phyloP scores from a whole-genome alignment of 2,888 invertebrate genomes.

The Aethes cnicana region DNA sequence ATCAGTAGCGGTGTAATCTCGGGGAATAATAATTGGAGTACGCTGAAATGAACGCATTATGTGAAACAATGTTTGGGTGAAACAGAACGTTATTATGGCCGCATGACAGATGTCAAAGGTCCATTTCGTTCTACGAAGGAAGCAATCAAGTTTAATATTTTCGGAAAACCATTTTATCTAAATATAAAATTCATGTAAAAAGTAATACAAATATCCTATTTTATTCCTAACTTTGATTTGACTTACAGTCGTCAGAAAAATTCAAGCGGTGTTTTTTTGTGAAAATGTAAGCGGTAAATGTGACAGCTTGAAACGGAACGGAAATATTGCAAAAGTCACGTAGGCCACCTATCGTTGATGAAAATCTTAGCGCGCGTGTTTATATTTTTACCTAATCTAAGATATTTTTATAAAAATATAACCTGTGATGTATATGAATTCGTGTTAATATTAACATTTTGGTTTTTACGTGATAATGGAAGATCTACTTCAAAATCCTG shows the following conservation, averaged over 20 bases:
- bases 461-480: conserved; percentile 57
- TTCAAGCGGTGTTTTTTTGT: background rate
- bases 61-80: conserved; percentile 32
- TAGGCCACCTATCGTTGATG: conserved; percentile 54
- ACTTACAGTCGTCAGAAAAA: too few species aligned
- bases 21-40: conserved; percentile 86
- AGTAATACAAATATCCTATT: too few species aligned
- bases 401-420: conserved; percentile 52
- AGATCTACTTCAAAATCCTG: conserved; percentile 57
- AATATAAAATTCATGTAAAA: background rate
- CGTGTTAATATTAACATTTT: conserved; percentile 18
- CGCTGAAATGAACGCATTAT: conserved; percentile 55
- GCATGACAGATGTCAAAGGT: conserved; percentile 15
- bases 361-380: conserved; percentile 55
- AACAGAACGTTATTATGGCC: conserved; percentile 35
- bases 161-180: too few species aligned
- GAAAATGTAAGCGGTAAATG: background rate
- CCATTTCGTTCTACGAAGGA: conserved; percentile 5
- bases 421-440: conserved; percentile 40
- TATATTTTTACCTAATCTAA: too few species aligned
- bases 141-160: too few species aligned
- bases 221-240: too few species aligned
- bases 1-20: conserved; percentile 90
- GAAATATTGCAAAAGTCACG: conserved; percentile 68
- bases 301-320: conserved; percentile 43